Evolutionary conservation across 2,888 invertebrate species (phyloP).

Genomic region (Lasioglossum calceatum): DNA sequence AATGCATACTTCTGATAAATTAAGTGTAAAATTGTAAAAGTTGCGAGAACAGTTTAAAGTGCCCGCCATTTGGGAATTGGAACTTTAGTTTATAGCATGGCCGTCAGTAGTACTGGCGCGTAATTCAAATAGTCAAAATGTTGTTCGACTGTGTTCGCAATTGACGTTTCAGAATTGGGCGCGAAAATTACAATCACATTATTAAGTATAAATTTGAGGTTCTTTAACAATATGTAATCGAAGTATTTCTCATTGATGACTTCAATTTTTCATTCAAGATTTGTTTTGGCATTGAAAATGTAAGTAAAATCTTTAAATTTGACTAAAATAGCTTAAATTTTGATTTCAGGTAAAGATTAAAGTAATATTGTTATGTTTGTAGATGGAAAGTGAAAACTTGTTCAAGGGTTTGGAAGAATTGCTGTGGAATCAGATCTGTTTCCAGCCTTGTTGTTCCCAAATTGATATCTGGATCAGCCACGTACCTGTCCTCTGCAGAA

Average conservation of each 20-base stretch:
- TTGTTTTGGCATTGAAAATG: neutral
- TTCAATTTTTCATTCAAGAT: neutral
- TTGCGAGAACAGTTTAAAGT: neutral
- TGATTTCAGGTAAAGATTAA: neutral
- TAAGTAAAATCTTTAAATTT: neutral
- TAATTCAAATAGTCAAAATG: neutral
- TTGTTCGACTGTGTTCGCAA: neutral
- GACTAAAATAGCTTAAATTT: neutral
- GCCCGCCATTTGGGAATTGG: neutral
- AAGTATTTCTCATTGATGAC: neutral
- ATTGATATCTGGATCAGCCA: slow-evolving; percentile 69
- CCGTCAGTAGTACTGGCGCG: neutral
- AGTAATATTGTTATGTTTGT: neutral
- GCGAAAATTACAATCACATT: neutral
- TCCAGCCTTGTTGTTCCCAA: slow-evolving; percentile 1
- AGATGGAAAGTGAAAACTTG: neutral
- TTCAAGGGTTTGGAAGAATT: neutral
- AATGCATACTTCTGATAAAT: neutral
- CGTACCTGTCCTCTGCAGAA: slow-evolving; percentile 76
- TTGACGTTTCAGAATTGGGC: neutral
- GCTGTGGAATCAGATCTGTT: neutral
- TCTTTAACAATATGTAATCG: neutral
- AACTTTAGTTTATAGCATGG: neutral
- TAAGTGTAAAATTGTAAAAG: neutral
- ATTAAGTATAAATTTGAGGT: neutral